Base-by-base conservation (phyloP, 2,888 invertebrate species). In the Anodontia alba region DNA sequence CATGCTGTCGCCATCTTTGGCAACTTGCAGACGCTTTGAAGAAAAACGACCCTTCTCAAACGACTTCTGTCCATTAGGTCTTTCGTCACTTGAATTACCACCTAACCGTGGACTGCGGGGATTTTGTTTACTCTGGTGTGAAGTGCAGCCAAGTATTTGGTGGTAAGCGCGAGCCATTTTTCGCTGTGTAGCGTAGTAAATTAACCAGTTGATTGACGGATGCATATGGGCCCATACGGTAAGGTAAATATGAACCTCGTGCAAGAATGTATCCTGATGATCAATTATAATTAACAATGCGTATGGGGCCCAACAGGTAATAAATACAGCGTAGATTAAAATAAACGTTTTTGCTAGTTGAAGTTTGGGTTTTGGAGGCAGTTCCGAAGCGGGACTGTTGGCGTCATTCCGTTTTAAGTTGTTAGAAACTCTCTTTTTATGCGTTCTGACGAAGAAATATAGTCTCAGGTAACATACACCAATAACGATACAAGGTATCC, bases 291-390 rank as follows among this genome's bases (percentile, higher is more conserved):
- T 81, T 15, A 85, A 46, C n/a, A 83, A 12, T 3, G 85, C 83
- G 77, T 87, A 90, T 7, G 89, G 89, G 12, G 83, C 23, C 89
- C 89, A 90, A 66, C 86, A 89, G n/a, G 80, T 66, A 1, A 81
- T 33, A 76, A 88, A 87, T 10, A 82, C 80, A 20, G 76, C 57
- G 36, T 84, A 86, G 20, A 87, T 73, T 3, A 86, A 46, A 33
- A 87, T 84, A 12, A 88, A 68, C 20, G 87, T 86, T 15, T 84
- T 80, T 0, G 87, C 89, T 73, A 86, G 62, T n/a, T 57, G 74
- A 29, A 85, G 42, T 10, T 49, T 67, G 1, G 75, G 38, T 0
- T 26, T 54, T 43, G 12, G 33, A 0, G 38, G 54, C 26, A 33
- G 3, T 33, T 29, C 33, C 33, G 31, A 3, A 5, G 8, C 33